phyloP scores from a whole-genome alignment of 2,797 vertebrate genomes.

The Nannoperca australis region DNA sequence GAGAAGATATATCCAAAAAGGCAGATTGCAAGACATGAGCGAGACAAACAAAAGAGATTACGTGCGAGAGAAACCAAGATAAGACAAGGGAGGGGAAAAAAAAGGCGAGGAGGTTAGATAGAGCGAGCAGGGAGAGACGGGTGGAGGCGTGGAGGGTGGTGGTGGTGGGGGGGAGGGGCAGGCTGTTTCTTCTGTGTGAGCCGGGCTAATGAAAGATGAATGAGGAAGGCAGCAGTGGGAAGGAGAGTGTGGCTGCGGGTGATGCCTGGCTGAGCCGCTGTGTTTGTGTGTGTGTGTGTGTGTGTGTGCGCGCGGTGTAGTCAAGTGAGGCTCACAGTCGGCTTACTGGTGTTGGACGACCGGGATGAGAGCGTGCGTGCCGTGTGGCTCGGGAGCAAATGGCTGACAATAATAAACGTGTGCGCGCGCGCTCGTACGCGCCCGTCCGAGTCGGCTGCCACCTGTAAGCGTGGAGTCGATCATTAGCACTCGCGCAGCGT shows the following conservation, averaged over 20 bases:
- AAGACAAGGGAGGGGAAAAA: conserved; percentile 39
- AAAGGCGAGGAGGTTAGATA: conserved; percentile 48
- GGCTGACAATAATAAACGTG: conserved; percentile 68
- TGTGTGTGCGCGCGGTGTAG: conserved; percentile 45
- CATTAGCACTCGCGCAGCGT: conserved; percentile 57
- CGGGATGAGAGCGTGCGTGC: conserved; percentile 66
- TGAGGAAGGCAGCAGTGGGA: conserved; percentile 81
- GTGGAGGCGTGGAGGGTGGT: conserved; percentile 53
- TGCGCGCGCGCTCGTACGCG: too few species aligned
- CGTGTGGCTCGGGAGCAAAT: conserved; percentile 59
- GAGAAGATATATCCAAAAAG: conserved; percentile 69
- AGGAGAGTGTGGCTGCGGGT: conserved; percentile 78
- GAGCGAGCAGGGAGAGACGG: conserved; percentile 38
- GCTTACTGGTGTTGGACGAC: conserved; percentile 65
- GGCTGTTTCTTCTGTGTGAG: conserved; percentile 77
- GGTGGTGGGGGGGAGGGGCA: conserved; percentile 9
- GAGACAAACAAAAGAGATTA: conserved; percentile 80
- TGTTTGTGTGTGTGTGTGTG: conserved; percentile 38
- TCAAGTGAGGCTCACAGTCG: conserved; percentile 60
- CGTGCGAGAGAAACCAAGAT: conserved; percentile 63
- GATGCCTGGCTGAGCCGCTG: conserved; percentile 75
- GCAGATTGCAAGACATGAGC: conserved; percentile 74
- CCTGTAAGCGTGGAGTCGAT: conserved; percentile 73
- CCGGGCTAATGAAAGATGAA: conserved; percentile 84
- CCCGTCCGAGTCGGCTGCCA: conserved; percentile 51